Evolutionary conservation across 2,888 invertebrate genomes (phyloP).

Genomic region (Gandaritis pyraliata): DNA sequence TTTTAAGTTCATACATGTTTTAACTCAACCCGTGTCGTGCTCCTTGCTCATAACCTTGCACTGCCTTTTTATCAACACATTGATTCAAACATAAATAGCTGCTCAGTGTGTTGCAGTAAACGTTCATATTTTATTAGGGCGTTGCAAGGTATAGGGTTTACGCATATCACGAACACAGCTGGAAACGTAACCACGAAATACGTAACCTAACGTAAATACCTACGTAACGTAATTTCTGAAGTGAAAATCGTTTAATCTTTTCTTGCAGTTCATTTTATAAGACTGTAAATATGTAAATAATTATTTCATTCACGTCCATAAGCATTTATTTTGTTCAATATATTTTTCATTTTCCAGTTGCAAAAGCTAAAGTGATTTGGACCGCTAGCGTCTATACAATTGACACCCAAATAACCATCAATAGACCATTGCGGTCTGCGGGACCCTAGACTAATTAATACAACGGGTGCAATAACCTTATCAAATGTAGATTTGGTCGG

Average conservation of each 20-base stretch:
- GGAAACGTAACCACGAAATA: too few relatives aligned
- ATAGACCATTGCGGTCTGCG: conserved; percentile 59
- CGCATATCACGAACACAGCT: background rate
- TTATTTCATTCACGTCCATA: too few relatives aligned
- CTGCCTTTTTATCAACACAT: conserved; percentile 62
- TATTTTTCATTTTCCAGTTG: background rate
- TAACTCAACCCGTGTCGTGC: conserved; percentile 23
- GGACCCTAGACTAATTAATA: conserved; percentile 77
- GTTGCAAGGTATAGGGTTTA: conserved; percentile 18
- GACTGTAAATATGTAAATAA: too few relatives aligned
- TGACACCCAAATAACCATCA: conserved; percentile 51
- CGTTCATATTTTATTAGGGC: conserved; percentile 20
- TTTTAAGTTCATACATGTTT: conserved; percentile 3
- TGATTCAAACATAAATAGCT: conserved; percentile 58
- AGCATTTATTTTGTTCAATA: too few relatives aligned
- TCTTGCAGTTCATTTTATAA: too few relatives aligned
- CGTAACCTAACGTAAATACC: too few relatives aligned
- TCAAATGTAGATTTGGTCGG: conserved; percentile 71
- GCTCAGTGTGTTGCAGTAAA: conserved; percentile 41
- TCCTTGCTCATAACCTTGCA: conserved; percentile 32
- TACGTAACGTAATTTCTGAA: too few relatives aligned
- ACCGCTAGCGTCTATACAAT: conserved; percentile 17
- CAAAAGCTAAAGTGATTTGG: conserved; percentile 1
- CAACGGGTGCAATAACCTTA: conserved; percentile 78
- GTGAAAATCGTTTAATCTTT: too few relatives aligned